Conservation (phyloP, 1,140 invertebrate genomes). For the Drosophila nigromelanica region DNA sequence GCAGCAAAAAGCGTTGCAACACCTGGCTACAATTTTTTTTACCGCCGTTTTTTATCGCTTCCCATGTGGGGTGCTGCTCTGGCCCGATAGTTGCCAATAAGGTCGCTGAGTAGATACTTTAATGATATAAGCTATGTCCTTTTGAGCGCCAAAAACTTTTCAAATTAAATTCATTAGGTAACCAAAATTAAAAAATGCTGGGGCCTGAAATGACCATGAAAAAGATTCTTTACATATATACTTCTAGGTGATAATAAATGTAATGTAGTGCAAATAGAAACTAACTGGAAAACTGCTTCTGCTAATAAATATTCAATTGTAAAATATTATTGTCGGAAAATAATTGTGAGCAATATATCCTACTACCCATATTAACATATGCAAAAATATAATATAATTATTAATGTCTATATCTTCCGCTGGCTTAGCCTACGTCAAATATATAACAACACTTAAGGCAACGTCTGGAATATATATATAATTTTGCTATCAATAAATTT, state of each 20-base stretch:
- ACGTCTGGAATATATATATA: too few species aligned
- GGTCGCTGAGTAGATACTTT: conserved; percentile 54
- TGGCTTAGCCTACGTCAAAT: too few species aligned
- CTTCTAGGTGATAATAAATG: background rate
- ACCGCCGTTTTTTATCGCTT: conserved; percentile 23
- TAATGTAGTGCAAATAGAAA: too few species aligned
- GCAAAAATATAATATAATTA: too few species aligned
- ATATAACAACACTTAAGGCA: background rate
- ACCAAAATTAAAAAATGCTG: background rate
- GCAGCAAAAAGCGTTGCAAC: conserved; percentile 69
- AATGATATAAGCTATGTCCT: background rate
- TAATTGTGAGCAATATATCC: too few species aligned
- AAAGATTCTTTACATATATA: background rate
- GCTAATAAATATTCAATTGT: too few species aligned
- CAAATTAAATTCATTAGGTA: background rate
- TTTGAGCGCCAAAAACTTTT: background rate
- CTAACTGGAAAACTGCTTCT: too few species aligned
- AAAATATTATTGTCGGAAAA: too few species aligned
- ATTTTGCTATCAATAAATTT: too few species aligned
- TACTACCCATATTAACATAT: too few species aligned
- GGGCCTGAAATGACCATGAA: too few species aligned
- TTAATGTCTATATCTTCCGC: too few species aligned
- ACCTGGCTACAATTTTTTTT: conserved; percentile 63
- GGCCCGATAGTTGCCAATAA: conserved; percentile 28
- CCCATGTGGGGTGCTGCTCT: background rate